Percentiles rank a stretch among this genome's conserved stretches.
These are phyloP conservation scores for Litoditis marina DNA, from an alignment of 2,888 invertebrate species.

Conservation along the genomic window DNA sequence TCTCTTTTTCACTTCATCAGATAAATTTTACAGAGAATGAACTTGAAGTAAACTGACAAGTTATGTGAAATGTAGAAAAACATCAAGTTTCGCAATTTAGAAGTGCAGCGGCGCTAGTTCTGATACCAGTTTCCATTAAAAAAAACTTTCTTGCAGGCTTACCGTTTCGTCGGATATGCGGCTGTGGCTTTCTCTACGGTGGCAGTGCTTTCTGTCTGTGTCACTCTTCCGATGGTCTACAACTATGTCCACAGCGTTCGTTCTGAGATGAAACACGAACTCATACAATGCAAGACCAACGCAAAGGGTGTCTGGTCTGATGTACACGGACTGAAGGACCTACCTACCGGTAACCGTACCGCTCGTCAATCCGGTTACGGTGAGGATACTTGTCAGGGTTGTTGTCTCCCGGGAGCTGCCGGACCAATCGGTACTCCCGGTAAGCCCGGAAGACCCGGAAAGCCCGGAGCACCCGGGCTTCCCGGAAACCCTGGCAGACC, in stretches of 20 bases:
- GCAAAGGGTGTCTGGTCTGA: conserved; percentile 55
- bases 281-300: conserved; percentile 46
- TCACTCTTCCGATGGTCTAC: conserved; percentile 52
- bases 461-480: conserved; percentile 58
- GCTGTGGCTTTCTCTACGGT: conserved; percentile 55
- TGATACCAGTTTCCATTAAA: too few relatives aligned
- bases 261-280: conserved; percentile 41
- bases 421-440: conserved; percentile 57
- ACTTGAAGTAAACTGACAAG: too few relatives aligned
- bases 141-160: conserved; percentile 50
- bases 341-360: conserved; percentile 50
- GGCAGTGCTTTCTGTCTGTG: conserved; percentile 47
- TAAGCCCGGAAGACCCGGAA: conserved; percentile 55
- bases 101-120: too few relatives aligned
- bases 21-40: too few relatives aligned
- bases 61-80: too few relatives aligned
- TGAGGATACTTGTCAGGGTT: conserved; percentile 37
- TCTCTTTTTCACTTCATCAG: too few relatives aligned
- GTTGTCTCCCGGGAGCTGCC: conserved; percentile 53
- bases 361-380: too few relatives aligned
- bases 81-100: too few relatives aligned
- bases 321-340: conserved; percentile 45
- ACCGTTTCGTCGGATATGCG: conserved; percentile 60
- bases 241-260: conserved; percentile 50
- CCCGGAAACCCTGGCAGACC: conserved; percentile 60